A percentile compares a stretch with the other conserved stretches of the same genome.
Evolutionary conservation across 2,113 vertebrate genomes (phyloP).

Genomic region (Holacanthus passer): DNA sequence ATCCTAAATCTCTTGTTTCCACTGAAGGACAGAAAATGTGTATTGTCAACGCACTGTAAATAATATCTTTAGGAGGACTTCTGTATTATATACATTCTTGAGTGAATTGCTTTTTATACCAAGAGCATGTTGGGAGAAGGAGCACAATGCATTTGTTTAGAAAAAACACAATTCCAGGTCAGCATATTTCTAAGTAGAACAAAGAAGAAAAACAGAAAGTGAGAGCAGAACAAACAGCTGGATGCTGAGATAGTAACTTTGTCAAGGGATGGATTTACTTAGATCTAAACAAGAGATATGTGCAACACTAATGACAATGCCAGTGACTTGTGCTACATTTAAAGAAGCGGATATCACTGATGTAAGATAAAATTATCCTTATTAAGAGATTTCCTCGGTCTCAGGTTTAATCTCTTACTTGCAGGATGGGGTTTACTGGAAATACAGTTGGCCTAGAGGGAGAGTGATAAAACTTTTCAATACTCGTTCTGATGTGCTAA

Average conservation of each 20-base stretch:
- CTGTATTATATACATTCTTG: neutral
- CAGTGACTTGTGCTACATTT: neutral
- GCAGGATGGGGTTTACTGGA: neutral
- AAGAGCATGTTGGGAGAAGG: neutral
- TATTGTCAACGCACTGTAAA: neutral
- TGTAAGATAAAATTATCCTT: neutral
- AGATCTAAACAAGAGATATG: neutral
- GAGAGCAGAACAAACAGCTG: neutral
- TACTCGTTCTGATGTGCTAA: conserved; percentile 12
- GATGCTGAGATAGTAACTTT: neutral
- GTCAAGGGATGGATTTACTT: neutral
- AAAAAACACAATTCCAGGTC: neutral
- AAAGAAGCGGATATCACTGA: neutral
- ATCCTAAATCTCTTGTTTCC: neutral
- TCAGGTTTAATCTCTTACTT: neutral
- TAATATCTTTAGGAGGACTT: neutral
- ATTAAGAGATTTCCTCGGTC: neutral
- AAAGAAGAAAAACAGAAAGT: neutral
- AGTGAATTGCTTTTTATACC: neutral
- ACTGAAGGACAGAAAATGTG: neutral
- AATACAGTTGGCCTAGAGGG: conserved; percentile 11
- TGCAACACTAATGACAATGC: neutral
- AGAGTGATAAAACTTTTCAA: conserved; percentile 7
- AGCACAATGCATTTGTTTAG: neutral
- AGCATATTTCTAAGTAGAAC: conserved; percentile 7